A percentile compares a stretch with the other conserved stretches of the same genome.
Conservation (phyloP, 35 echinoderm and acorn worm species). For the Patiria miniata region DNA sequence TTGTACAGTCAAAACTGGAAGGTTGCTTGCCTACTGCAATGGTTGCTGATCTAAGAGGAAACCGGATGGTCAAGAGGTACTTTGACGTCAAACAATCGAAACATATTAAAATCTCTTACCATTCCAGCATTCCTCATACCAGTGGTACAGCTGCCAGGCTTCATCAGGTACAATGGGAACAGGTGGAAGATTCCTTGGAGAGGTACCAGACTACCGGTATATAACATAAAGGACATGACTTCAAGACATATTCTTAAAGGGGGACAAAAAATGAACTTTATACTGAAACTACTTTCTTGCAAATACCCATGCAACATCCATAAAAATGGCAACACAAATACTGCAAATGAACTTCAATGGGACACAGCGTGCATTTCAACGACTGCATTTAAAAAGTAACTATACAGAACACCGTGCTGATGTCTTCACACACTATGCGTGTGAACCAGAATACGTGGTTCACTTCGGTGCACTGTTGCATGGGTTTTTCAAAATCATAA, state of each 20-base stretch:
- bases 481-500: no score
- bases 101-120: slow-evolving; percentile 37
- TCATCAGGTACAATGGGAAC: slow-evolving; percentile 63
- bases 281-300: background rate
- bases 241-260: background rate
- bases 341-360: no score
- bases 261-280: background rate
- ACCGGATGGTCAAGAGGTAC: background rate
- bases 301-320: background rate
- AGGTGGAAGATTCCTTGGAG: slow-evolving; percentile 52
- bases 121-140: slow-evolving; percentile 91
- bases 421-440: no score
- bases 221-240: background rate
- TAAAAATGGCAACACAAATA: no score
- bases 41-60: no score
- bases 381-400: no score
- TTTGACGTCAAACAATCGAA: background rate
- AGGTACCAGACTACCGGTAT: slow-evolving; percentile 79
- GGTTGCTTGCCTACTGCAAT: no score
- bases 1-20: no score
- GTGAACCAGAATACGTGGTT: no score
- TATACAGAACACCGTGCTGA: no score
- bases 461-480: no score
- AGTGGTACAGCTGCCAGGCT: slow-evolving; percentile 94
- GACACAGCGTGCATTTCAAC: no score